Conservation (phyloP, 2,888 invertebrate species). For the Noctua pronuba region DNA sequence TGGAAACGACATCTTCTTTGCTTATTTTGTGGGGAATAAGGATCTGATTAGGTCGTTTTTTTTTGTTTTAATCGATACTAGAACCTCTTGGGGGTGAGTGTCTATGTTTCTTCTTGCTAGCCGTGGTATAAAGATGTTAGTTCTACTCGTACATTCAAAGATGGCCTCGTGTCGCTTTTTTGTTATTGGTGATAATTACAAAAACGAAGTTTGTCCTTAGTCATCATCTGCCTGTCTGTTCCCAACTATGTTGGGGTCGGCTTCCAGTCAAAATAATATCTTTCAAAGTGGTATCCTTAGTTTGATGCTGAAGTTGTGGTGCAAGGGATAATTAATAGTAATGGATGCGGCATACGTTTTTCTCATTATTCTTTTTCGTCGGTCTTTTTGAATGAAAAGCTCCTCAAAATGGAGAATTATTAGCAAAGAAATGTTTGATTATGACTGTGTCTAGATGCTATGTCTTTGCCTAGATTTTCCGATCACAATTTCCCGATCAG, state of each 20-base stretch:
- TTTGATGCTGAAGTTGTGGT: no score
- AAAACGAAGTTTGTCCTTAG: background rate
- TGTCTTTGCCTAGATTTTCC: background rate
- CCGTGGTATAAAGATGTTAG: background rate
- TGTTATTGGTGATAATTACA: background rate
- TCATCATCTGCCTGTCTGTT: background rate
- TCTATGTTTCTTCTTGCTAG: background rate
- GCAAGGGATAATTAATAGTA: no score
- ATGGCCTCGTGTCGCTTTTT: background rate
- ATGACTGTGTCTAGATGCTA: background rate
- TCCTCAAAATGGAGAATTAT: no score
- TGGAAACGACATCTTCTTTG: slow-evolving; percentile 32
- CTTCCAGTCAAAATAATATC: no score
- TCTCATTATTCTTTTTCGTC: no score
- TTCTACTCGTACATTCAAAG: background rate
- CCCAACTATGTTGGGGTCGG: background rate
- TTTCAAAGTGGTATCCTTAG: no score
- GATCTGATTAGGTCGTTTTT: slow-evolving; percentile 47
- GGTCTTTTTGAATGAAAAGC: no score
- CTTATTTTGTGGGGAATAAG: slow-evolving; percentile 49
- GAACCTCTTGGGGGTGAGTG: slow-evolving; percentile 4
- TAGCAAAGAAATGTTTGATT: background rate
- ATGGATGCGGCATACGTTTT: no score
- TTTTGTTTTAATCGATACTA: slow-evolving; percentile 40
- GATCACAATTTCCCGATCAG: background rate